A percentile compares a stretch with the other conserved stretches of the same genome.
phyloP scores from a whole-genome alignment of 2,113 vertebrate genomes.

The Platysteira castanea region DNA sequence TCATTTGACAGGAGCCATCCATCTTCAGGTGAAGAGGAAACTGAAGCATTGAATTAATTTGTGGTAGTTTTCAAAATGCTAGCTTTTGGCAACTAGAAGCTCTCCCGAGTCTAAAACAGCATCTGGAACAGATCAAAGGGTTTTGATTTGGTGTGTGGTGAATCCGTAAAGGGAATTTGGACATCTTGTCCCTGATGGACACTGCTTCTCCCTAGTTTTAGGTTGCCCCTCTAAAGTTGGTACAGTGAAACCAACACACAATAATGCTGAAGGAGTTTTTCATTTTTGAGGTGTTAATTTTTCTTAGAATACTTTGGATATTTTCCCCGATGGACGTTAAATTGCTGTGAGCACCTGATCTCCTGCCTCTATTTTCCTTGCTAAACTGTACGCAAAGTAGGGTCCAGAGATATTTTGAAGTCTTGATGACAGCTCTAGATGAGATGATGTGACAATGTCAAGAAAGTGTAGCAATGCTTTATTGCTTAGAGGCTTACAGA shows the following conservation, averaged over 20 bases:
- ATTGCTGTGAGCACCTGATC: neutral
- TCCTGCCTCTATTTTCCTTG: neutral
- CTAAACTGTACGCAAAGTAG: neutral
- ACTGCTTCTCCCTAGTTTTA: neutral
- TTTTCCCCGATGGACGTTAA: neutral
- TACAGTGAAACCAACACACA: neutral
- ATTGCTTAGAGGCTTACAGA: neutral
- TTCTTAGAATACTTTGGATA: neutral
- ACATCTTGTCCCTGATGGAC: neutral
- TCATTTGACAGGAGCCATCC: constrained; percentile 2
- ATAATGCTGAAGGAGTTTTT: neutral
- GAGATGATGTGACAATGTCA: neutral
- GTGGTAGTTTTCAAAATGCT: neutral
- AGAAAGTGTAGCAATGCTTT: neutral
- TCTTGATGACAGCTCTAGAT: neutral
- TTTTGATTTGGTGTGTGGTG: fast-evolving
- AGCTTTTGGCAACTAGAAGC: neutral
- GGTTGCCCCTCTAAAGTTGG: neutral
- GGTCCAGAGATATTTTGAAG: neutral
- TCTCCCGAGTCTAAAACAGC: neutral
- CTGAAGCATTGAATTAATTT: neutral
- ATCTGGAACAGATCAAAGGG: neutral
- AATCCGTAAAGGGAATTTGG: neutral
- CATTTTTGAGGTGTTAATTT: neutral
- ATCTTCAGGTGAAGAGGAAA: constrained; percentile 12